Evolutionary conservation across 2,888 invertebrate genomes (phyloP), one percentile per base, ranked within the genome.

Genomic region (Drosophila pegasa): DNA sequence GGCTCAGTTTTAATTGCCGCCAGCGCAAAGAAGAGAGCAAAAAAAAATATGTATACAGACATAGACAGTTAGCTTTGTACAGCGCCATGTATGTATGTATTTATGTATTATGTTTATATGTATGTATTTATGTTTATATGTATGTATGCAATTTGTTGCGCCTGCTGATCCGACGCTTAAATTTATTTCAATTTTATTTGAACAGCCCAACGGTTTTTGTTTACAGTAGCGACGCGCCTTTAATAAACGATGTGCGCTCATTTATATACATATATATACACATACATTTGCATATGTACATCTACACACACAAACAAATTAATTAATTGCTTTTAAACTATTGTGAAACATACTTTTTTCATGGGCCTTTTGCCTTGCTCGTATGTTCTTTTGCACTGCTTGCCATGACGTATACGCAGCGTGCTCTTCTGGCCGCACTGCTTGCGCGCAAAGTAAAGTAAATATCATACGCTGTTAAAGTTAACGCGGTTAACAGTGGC

Each of bases 321-420:
- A 54, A 61, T 58, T 64, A 56, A 58, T 68, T 63, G 41, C 25
- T 37, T 48, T 56, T 22, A n/a, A 69, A 52, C 50, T 40, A 31
- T 35, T 50, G 29, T 50, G 18, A 43, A 40, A 48, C 22, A 31
- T 12, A 31, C 20, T 25, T 14, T 38, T 22, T 31, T 10, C 45
- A 48, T 35, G 12, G 16, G 27, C 20, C 4, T n/a, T 31, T n/a
- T n/a, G n/a, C n/a, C n/a, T 55, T 50, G 20, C 35, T 41, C 27
- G n/a, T 37, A 40, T 51, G 20, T 20, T 52, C 40, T 51, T 43
- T 4, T 61, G 33, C 67, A 64, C 67, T 78, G 78, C 38, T 22
- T 25, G 38, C 31, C 29, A 51, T 75, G 59, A 67, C 67, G 75
- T 67, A 71, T 71, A 71, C 74, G 67, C 61, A 40, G 37, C 12